Evolutionary conservation across 2,888 invertebrate species (phyloP).

Genomic region (Allophyes oxyacanthae): DNA sequence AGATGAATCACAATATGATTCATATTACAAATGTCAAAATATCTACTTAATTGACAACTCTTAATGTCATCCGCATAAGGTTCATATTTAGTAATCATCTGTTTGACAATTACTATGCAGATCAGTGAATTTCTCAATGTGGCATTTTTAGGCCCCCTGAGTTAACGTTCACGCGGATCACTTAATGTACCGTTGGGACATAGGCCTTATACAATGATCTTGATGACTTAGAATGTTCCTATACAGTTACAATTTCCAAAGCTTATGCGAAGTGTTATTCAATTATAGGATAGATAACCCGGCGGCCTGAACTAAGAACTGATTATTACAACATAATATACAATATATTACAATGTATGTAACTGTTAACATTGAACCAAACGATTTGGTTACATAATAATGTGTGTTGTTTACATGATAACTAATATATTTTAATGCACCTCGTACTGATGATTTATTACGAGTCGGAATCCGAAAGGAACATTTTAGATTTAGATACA

Average conservation of each 20-base stretch:
- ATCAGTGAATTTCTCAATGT: no score
- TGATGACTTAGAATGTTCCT: conserved; percentile 3
- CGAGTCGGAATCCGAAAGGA: conserved; percentile 13
- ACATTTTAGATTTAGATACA: conserved; percentile 16
- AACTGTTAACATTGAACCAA: conserved; percentile 8
- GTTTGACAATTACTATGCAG: no score
- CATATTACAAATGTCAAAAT: no score
- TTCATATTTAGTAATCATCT: no score
- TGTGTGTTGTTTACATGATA: conserved; percentile 6
- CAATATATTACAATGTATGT: conserved; percentile 10
- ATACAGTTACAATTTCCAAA: neutral
- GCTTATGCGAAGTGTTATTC: conserved; percentile 1
- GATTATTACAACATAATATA: conserved; percentile 14
- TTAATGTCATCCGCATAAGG: no score
- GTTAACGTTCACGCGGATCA: no score
- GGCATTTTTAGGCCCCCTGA: no score
- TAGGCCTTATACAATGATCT: neutral
- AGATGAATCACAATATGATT: no score
- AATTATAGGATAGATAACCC: conserved; percentile 1
- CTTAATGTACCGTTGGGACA: neutral
- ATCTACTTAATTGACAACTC: no score
- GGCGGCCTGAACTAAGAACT: conserved; percentile 11
- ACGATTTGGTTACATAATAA: conserved; percentile 4
- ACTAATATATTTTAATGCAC: conserved; percentile 19
- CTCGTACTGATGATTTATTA: neutral